phyloP scores from a whole-genome alignment of 2,113 vertebrate genomes.

The Phalacrocorax pelagicus region DNA sequence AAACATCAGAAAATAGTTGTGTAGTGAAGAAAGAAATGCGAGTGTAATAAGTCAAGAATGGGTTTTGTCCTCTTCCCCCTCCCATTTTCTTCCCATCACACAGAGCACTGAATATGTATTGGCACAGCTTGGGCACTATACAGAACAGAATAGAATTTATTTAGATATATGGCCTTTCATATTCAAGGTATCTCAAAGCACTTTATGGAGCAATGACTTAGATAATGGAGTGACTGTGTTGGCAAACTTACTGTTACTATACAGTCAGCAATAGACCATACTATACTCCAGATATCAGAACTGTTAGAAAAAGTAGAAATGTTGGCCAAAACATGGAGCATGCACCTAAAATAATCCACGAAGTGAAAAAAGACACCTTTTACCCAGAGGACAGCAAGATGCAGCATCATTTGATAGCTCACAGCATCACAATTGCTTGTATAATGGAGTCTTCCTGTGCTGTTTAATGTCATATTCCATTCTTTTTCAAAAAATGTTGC shows the following conservation, averaged over 20 bases:
- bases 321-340: slow-evolving; percentile 37
- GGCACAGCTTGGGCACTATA: slow-evolving; percentile 32
- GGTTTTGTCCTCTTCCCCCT: neutral
- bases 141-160: slow-evolving; percentile 57
- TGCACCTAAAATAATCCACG: neutral
- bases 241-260: slow-evolving; percentile 66
- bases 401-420: neutral
- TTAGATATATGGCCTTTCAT: slow-evolving; percentile 67
- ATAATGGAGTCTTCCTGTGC: neutral
- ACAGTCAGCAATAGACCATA: slow-evolving; percentile 54
- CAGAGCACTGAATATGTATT: slow-evolving; percentile 67
- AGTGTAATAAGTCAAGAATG: neutral
- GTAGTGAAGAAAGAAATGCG: neutral
- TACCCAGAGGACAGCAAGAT: neutral
- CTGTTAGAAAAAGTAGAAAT: slow-evolving; percentile 22
- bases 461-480: neutral
- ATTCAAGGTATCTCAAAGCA: slow-evolving; percentile 67
- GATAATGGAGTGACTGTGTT: slow-evolving; percentile 67
- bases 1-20: neutral
- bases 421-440: neutral
- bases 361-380: neutral
- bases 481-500: neutral
- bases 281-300: neutral
- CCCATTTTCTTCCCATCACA: neutral
- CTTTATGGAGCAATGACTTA: slow-evolving; percentile 65